These are phyloP conservation scores for Papilio protenor DNA, from an alignment of 2,888 invertebrate genomes.

Conservation along the genomic window DNA sequence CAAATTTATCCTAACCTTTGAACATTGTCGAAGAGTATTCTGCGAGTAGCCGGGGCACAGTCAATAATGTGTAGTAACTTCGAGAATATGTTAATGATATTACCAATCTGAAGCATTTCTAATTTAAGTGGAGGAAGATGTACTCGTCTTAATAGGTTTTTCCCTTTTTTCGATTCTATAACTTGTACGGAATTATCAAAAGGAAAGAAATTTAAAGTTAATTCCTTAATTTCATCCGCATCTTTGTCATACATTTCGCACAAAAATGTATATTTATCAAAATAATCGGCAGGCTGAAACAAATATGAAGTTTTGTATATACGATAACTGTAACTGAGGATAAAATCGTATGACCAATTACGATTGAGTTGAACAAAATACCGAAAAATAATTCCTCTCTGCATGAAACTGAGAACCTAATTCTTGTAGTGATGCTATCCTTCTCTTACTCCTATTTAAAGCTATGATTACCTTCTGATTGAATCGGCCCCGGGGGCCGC, in stretches of 20 bases:
- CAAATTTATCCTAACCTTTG: conserved; percentile 82
- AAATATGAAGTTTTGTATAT: not conserved
- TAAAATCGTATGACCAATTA: not conserved
- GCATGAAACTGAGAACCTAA: too few relatives aligned
- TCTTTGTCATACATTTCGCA: conserved; percentile 95
- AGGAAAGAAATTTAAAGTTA: conserved; percentile 90
- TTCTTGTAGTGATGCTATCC: too few relatives aligned
- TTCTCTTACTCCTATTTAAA: not conserved
- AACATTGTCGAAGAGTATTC: conserved; percentile 83
- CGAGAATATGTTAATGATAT: conserved; percentile 89
- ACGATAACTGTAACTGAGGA: not conserved
- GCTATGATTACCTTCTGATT: not conserved
- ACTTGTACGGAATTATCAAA: conserved; percentile 92
- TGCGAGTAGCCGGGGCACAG: conserved; percentile 88
- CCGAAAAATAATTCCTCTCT: too few relatives aligned
- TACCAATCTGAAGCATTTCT: conserved; percentile 90
- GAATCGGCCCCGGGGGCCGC: not conserved
- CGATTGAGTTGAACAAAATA: not conserved
- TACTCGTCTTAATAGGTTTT: conserved; percentile 86
- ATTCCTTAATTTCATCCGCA: conserved; percentile 87
- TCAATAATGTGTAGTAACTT: conserved; percentile 88
- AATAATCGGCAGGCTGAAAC: conserved; percentile 78
- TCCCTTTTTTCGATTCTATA: conserved; percentile 84
- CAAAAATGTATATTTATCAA: conserved; percentile 84
- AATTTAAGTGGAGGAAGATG: conserved; percentile 85